A percentile compares a stretch with the other conserved stretches of the same genome.
Conservation (phyloP, 2,888 invertebrate species). For the Aleiodes leptofemur region DNA sequence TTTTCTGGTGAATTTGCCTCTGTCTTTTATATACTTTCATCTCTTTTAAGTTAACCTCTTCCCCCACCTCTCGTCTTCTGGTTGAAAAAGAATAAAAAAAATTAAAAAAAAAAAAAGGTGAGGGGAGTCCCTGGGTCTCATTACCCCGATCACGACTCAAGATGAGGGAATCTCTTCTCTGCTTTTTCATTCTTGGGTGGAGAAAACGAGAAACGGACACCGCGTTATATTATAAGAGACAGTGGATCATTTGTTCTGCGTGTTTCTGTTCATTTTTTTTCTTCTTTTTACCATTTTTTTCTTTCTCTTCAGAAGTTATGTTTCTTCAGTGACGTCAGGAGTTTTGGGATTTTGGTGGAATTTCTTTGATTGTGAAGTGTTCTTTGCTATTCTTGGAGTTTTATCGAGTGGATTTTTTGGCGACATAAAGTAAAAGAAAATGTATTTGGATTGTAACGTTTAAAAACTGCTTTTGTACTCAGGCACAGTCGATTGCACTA, state of each 20-base stretch:
- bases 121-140: constrained; percentile 68
- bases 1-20: constrained; percentile 41
- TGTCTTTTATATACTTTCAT: constrained; percentile 41
- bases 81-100: background rate
- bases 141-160: constrained; percentile 74
- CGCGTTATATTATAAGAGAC: constrained; percentile 73
- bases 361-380: background rate
- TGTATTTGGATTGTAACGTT: too few species aligned
- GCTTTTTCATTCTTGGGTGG: constrained; percentile 45
- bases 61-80: constrained; percentile 6
- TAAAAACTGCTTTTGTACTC: too few species aligned
- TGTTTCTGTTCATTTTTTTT: constrained; percentile 57
- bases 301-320: background rate
- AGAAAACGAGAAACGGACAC: constrained; percentile 70
- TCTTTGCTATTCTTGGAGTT: background rate
- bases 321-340: too few species aligned
- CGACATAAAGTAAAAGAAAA: too few species aligned
- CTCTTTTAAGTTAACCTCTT: constrained; percentile 49
- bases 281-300: constrained; percentile 66
- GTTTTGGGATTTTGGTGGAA: too few species aligned
- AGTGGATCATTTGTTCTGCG: constrained; percentile 52
- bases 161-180: constrained; percentile 62
- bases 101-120: background rate
- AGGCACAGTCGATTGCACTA: too few species aligned
- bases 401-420: background rate